Percentiles rank a stretch among this genome's conserved stretches.
phyloP scores from a whole-genome alignment of 2,888 invertebrate genomes.

The Agrochola litura region DNA sequence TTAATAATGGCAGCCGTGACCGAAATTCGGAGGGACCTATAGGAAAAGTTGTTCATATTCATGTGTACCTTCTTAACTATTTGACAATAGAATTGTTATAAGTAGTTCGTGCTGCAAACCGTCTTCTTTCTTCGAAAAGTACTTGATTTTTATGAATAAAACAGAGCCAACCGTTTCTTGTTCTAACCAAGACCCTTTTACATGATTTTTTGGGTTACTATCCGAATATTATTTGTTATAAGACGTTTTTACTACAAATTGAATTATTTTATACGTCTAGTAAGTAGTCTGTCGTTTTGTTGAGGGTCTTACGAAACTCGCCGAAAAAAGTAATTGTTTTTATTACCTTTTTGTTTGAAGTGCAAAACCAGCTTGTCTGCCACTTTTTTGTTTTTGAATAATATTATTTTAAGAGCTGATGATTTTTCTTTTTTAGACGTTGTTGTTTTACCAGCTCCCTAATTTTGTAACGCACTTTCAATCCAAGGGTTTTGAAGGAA shows the following conservation, averaged over 20 bases:
- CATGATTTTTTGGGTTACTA: slow-evolving; percentile 15
- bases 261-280: slow-evolving; percentile 22
- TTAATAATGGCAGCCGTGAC: background rate
- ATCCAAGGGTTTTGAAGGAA: background rate
- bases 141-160: background rate
- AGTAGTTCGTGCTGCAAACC: background rate
- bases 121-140: background rate
- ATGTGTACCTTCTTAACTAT: background rate
- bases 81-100: background rate
- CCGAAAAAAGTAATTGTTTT: slow-evolving; percentile 24
- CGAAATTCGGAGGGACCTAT: background rate
- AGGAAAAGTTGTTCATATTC: background rate
- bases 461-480: background rate
- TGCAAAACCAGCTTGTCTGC: background rate
- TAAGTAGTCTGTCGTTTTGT: slow-evolving; percentile 24
- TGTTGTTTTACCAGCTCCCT: background rate
- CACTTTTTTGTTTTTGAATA: slow-evolving; percentile 12
- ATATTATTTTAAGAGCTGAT: slow-evolving; percentile 3
- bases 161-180: background rate
- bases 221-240: slow-evolving; percentile 22
- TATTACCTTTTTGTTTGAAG: slow-evolving; percentile 10
- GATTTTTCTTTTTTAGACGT: background rate
- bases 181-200: background rate
- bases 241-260: slow-evolving; percentile 29
- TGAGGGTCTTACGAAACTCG: slow-evolving; percentile 14